Base-by-base conservation (phyloP, 2,113 vertebrate species). In the Anser brachyrhynchus region DNA sequence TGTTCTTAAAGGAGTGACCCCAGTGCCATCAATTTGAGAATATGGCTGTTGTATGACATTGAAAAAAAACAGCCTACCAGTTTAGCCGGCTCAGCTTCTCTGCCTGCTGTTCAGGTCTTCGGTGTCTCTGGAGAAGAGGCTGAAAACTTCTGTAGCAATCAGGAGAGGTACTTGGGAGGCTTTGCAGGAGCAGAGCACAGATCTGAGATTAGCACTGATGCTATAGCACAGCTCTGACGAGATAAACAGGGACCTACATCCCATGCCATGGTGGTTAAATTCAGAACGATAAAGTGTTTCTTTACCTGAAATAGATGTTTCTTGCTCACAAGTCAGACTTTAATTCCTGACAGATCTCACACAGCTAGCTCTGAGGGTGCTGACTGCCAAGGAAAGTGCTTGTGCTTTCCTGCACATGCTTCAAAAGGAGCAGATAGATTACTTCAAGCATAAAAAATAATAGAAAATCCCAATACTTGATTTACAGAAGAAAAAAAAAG, bases 321-420 rank as follows among this genome's bases (percentile, higher is more conserved):
- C 21, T 44, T 41, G 11, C 43, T 71, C 41, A 39, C 44, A 11
- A 35, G 46, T 58, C 66, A 62, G 61, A 4, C 9, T 28, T n/a
- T 25, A 54, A 78, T 20, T 74, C 77, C 82, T 49, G 77, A 5
- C 51, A 6, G 82, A 74, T 54, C 72, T 17, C 64, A 31, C 8
- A n/a, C 41, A n/a, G 59, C 31, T 20, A 11, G 16, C 23, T 41
- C 35, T 1, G 35, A 26, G 44, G 54, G 29, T 3, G 11, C 71
- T 43, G n/a, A 26, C 83, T 77, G 83, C 77, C 35, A 37, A 65
- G 33, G 52, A 39, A 26, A 13, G 13, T 0, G 3, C 23, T 1
- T 3, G 25, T 0, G 12, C 74, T 59, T 46, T 0, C 1, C 62
- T 64, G 35, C n/a, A 3, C 35, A 12, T 7, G 44, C 39, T 76